These are phyloP conservation scores for Erinaceus europaeus DNA, from an alignment of 2,113 vertebrate genomes.

Conservation along the genomic window DNA sequence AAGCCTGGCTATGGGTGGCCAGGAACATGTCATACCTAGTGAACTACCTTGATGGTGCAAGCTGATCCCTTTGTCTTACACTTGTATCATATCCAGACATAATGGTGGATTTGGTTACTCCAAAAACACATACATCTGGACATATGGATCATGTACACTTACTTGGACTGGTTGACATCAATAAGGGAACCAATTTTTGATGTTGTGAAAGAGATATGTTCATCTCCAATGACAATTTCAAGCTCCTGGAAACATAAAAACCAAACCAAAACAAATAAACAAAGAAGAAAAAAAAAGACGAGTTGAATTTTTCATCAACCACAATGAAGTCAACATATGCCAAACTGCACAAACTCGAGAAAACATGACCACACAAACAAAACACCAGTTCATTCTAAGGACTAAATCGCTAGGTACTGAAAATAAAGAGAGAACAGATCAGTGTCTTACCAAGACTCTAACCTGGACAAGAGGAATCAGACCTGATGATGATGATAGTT, in stretches of 20 bases:
- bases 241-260: constrained; percentile 93
- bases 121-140: constrained; percentile 21
- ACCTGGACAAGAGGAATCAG: too few relatives aligned
- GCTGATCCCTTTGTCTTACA: background rate
- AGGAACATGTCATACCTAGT: too few relatives aligned
- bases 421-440: constrained; percentile 14
- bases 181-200: constrained; percentile 99
- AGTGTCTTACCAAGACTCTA: too few relatives aligned
- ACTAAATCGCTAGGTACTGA: background rate
- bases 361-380: background rate
- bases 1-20: too few relatives aligned
- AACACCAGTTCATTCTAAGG: background rate
- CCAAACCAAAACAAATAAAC: too few relatives aligned
- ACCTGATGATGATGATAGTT: too few relatives aligned
- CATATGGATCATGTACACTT: constrained; percentile 70
- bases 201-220: constrained; percentile 99
- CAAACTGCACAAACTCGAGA: background rate
- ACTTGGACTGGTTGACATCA: constrained; percentile 99
- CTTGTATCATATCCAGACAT: background rate
- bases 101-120: background rate
- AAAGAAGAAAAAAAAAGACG: background rate
- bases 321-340: background rate
- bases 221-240: constrained; percentile 98
- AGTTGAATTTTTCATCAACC: background rate
- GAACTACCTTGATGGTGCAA: too few relatives aligned